A percentile compares a stretch with the other conserved stretches of the same genome.
Conservation (phyloP, 2,113 vertebrate species). For the Smithornis capensis region DNA sequence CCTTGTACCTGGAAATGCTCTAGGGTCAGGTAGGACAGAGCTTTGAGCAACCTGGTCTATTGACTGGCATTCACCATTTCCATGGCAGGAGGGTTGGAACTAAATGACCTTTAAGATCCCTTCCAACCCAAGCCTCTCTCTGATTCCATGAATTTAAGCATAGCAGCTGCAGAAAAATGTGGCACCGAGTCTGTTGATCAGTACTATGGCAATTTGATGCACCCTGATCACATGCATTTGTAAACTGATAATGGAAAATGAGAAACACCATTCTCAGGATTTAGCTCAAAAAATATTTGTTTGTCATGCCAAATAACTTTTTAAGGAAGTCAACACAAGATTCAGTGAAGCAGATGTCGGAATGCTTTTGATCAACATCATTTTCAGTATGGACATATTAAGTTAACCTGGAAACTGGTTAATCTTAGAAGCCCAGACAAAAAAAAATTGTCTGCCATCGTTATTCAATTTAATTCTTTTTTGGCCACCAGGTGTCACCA, state of each 20-base stretch:
- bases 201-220: not conserved
- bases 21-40: not conserved
- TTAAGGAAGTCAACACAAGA: not conserved
- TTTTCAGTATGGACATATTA: not conserved
- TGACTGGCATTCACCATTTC: not conserved
- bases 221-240: not conserved
- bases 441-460: not conserved
- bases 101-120: not conserved
- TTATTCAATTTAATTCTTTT: not conserved
- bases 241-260: not conserved
- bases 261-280: not conserved
- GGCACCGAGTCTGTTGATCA: not conserved
- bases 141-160: not conserved
- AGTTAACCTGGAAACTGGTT: not conserved
- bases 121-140: not conserved
- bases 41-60: not conserved
- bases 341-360: not conserved
- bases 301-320: not conserved
- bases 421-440: not conserved
- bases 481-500: conserved; percentile 53
- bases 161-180: not conserved
- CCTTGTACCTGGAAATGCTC: not conserved
- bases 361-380: not conserved
- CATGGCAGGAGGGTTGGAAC: not conserved
- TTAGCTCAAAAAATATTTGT: not conserved